These are phyloP conservation scores for Poliocrania exsul DNA, from an alignment of 2,797 vertebrate species.

Conservation along the genomic window DNA sequence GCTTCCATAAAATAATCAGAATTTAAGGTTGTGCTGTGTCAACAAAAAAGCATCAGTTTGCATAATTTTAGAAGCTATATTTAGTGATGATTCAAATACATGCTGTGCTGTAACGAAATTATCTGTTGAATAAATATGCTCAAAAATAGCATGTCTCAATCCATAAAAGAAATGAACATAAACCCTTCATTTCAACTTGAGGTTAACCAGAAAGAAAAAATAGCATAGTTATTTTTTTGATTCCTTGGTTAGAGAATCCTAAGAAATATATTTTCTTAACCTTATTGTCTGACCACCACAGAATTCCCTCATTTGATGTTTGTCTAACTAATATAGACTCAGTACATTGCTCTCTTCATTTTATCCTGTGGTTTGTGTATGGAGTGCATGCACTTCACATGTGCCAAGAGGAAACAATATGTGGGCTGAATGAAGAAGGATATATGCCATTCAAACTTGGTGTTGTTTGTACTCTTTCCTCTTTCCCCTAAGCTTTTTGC, in stretches of 20 bases:
- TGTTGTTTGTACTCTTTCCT: conserved; percentile 22
- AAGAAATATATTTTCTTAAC: conserved; percentile 24
- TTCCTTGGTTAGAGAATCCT: neutral
- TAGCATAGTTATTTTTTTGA: conserved; percentile 3
- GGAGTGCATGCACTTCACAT: neutral
- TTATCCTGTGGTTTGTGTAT: conserved; percentile 5
- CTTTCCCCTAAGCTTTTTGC: neutral
- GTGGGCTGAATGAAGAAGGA: neutral
- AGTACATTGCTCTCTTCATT: neutral
- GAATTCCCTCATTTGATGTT: conserved; percentile 18
- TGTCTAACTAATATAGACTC: neutral
- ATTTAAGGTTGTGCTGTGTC: neutral
- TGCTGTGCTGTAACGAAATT: neutral
- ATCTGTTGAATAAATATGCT: conserved; percentile 40
- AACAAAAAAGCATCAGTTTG: neutral
- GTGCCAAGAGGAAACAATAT: neutral
- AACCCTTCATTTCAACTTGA: conserved; percentile 44
- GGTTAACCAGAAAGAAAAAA: conserved; percentile 57
- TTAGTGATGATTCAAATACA: conserved; percentile 45
- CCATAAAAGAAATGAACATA: neutral
- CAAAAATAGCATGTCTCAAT: conserved; percentile 23
- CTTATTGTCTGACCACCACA: neutral
- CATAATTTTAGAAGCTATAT: conserved; percentile 45
- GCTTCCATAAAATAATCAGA: neutral
- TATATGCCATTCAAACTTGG: neutral